Evolutionary conservation across 2,888 invertebrate genomes (phyloP), one percentile per base, ranked within the genome.

Genomic region (Nemotelus nigrinus): DNA sequence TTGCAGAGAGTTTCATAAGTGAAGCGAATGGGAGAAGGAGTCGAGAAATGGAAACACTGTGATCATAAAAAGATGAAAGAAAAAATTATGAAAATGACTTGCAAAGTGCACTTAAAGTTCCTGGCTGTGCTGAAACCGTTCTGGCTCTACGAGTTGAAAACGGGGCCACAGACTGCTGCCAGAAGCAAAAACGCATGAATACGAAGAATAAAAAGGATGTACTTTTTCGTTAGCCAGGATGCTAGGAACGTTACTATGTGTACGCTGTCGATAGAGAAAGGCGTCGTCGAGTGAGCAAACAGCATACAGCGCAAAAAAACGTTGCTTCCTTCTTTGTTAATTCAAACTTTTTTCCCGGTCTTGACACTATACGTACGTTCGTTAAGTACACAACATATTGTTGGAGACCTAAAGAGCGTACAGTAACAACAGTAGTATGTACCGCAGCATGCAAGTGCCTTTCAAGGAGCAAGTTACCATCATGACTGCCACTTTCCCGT

Each of bases 71-170:
- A 60, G 63, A 74, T 74, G 74, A 60, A 60, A 58, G 60, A 63
- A 74, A 74, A 72, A 74, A 74, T 74, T 74, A 74, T 74, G 74
- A 74, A 74, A 74, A 74, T 74, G 74, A 74, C 63, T 74, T 74
- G 74, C 60, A 74, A 74, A 74, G 74, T 74, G 74, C 74, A 74
- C 74, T 74, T 74, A 63, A 74, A 74, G 74, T 63, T 74, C 47
- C 63, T 48, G 74, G 41, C 72, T 60, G 25, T 25, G 63, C 70
- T 53, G 53, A 41, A 55, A 43, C 43, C 53, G 43, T 70, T 70
- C 53, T 70, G 53, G 41, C 63, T 4, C 47, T 47, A 2, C 47
- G 4, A 65, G 65, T 45, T 8, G 47, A 47, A 45, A 65, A 10
- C 25, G 65, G 58, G 65, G 10, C 10, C 65, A 7, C 7, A 45